Evolutionary conservation across 2,113 vertebrate species (phyloP), one percentile per base, ranked within the genome.

Genomic region (Riparia riparia): DNA sequence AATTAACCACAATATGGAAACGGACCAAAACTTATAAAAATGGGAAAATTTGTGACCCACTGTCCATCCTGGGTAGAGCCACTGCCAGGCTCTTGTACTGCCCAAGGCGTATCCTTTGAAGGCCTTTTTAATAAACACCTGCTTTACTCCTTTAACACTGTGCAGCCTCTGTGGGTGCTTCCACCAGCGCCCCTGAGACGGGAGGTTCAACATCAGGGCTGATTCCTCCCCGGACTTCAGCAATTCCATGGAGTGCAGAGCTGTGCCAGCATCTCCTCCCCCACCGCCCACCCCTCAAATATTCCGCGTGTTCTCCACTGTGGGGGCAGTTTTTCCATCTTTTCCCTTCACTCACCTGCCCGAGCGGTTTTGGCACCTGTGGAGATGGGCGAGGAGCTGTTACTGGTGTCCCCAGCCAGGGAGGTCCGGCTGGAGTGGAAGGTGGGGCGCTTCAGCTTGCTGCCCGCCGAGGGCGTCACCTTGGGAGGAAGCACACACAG

Each of bases 341-440:
- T 56, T 19, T 17, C n/a, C 7, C 49, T 5, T 0, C 4, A 79
- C 98, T 98, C 91, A 99, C 99, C 99, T 47, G 98, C 97, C 54
- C 99, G 98, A 14, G 93, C 91, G 12, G 98, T 95, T 98, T 99
- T 99, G 98, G 98, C 96, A 96, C 98, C 96, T 82, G 98, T 96
- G 20, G 98, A 98, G 37, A 93, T 97, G 0, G 98, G 98, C 0
- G 99, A 96, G 77, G 98, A 97, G 84, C 97, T 98, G 89, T 98
- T 99, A 94, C 99, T 99, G 89, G 99, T 99, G 93, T 99, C 99
- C 39, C 99, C 99, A 12, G 98, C 98, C 88, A 99, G 98, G 1
- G 99, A 99, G 18, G 99, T 99, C 26, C 99, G 96, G 90, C 99
- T 99, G 37, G 99, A 99, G 98, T 99, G 99, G 97, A 99, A 99